Base-by-base conservation (phyloP, 2,888 invertebrate species). In the Diarsia rubi region DNA sequence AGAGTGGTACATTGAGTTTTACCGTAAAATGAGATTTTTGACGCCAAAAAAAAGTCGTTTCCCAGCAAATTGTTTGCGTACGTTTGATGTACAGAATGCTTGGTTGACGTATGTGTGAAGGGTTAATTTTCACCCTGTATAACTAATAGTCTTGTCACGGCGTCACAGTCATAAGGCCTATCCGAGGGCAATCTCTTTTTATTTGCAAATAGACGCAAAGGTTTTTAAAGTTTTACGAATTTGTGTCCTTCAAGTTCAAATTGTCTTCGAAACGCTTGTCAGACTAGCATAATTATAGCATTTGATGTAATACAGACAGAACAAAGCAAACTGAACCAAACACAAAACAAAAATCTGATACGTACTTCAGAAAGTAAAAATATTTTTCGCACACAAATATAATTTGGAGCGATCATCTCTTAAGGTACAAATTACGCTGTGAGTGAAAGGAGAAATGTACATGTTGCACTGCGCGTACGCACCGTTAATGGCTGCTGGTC, bases 361-460 rank as follows among this genome's bases (percentile, higher is more conserved):
- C 59, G 66, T 62, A 69, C 63, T 67, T 78, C 74, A 70, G 81
- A 86, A 85, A 86, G 78, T 72, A 80, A 79, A 65, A 19, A 57
- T 66, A 59, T 64, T 73, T 63, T 60, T 63, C 62, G 49, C 81
- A 86, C 68, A 73, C 79, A 70, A 91, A 90, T 89, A 86, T 84
- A 63, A 79, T 70, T 60, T 84, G 62, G 83, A 86, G 70, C 49
- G 44, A 16, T 78, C 60, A 78, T 73, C 67, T 24, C 64, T 82
- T 90, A 92, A 90, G 88, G 93, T 92, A 83, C 89, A 94, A 88
- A 92, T 91, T 92, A 88, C 91, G 81, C 86, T 92, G 91, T 84
- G 80, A 90, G 91, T 91, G 91, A 92, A 92, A 94, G 94, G 95
- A 93, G 95, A 95, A 95, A 95, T 94, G 88, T 91, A 91, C 92